Evolutionary conservation across 2,113 vertebrate species (phyloP), one percentile per base, ranked within the genome.

Genomic region (Gadus macrocephalus): DNA sequence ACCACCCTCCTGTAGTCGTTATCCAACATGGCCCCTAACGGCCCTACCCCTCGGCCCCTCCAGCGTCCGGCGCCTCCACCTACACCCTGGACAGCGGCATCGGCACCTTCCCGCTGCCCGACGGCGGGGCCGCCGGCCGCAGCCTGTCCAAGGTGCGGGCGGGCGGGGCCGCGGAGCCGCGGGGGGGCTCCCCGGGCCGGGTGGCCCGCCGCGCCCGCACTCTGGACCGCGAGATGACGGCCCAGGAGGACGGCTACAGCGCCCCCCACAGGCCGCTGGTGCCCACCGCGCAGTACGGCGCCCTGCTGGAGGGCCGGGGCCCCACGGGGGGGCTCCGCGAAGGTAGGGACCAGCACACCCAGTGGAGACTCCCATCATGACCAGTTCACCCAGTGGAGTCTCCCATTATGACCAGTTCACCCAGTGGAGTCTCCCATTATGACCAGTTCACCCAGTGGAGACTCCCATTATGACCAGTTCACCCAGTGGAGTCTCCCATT

Each of bases 31-130:
- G 12, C 42, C 42, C 5, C 12, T 25, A 3, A 3, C 49, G 16
- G 15, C 8, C 22, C 66, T 67, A 4, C 22, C 35, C 86, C 91
- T 0, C 83, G 77, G 4, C 59, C 15, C 8, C 56, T 60, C 73
- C 1, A 60, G 96, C 92, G 38, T 98, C 96, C 0, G 93, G 94
- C 4, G 96, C 95, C 0, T 93, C 96, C 84, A 98, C 95, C 0
- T 92, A 96, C 88, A 98, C 96, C 0, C 89, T 98, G 86, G 96
- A 98, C 93, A 98, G 96, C 2, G 96, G 96, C 67, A 98, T 98
- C 7, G 96, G 96, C 2, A 98, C 96, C 4, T 98, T 98, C 83
- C 96, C 96, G 0, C 93, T 96, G 7, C 96, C 96, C 0, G 96
- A 98, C 81, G 95, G 96, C 8, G 42, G 38, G 5, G 91, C 91